Evolutionary conservation across 2,888 invertebrate species (phyloP), one percentile per base, ranked within the genome.

Genomic region (Bombyx huttoni): DNA sequence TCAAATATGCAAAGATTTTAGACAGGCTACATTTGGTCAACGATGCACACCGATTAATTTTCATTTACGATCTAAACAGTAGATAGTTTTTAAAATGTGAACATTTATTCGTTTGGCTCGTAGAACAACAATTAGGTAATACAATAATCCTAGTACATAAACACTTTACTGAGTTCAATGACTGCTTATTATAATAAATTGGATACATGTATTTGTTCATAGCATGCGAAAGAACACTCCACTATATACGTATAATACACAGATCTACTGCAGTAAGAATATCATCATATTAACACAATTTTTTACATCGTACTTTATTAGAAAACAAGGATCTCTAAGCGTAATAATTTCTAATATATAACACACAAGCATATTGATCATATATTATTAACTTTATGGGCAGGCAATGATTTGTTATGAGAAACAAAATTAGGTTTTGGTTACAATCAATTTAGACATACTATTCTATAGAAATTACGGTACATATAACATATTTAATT

Each of bases 261-360:
- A 84, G 84, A 81, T 86, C 86, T 86, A 87, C 83, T 81, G 80
- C 77, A 73, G 80, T 84, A 85, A 79, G 76, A 78, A 82, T 76
- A 84, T 80, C 74, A 78, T 78, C 74, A 78, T 78, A 74, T 76
- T 62, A 82, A 84, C 78, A 81, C 78, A 82, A 79, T 79, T 79
- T 81, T 78, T 79, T 81, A 84, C 76, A 78, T 74, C 9, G 76
- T 79, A 68, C 69, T 63, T 63, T 68, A 69, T 69, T 78, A 76
- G 66, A 79, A 85, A 85, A 81, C 73, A 78, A 81, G 78, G 70
- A 70, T 74, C 75, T 80, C 82, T 87, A 87, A 86, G 85, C 87
- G 83, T 85, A 84, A 40, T 81, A 79, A 68, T 79, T 75, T 76
- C 85, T 85, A 85, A 82, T 77, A 24, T 24, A 67, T 74, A 78